Base-by-base conservation (phyloP, 2,113 vertebrate species). In the Paracanthobrama guichenoti region DNA sequence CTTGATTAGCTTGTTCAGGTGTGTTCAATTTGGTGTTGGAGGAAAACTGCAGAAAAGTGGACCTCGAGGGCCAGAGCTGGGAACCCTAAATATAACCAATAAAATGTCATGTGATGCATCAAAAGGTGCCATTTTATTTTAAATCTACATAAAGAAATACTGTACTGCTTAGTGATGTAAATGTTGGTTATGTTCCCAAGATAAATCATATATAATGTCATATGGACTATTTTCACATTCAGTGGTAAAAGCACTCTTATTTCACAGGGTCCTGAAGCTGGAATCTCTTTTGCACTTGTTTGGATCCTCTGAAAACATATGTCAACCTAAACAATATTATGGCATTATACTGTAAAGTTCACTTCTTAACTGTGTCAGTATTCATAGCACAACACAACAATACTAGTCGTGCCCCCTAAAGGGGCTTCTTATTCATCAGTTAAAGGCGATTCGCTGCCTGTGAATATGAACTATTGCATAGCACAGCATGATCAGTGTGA, bases 401-500 rank as follows among this genome's bases (percentile, higher is more conserved):
- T 26, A 44, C 35, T 4, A 79, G 55, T 46, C 35, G 12, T 46
- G 39, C 35, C 76, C 35, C 39, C 76, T 62, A 62, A 62, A 79
- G 53, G 11, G 5, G 76, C 57, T 57, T 57, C 28, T 74, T 83
- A 31, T 59, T 73, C 31, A 39, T 44, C 35, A 74, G 57, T 22
- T 75, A 35, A 74, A 74, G 26, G 59, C 5, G 24, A 78, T 50
- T 62, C 3, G 10, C 31, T 1, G 42, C 11, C 22, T 60, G n/a
- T 44, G 69, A 83, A 48, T 64, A 76, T 64, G 18, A 72, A 57
- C 42, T 73, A 28, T 22, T 60, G 76, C 76, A 79, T 16, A 28
- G 9, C 73, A 75, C 26, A 53, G 26, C 73, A 53, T 53, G 76
- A 79, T 79, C 76, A 59, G 57, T 62, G 4, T 79, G 55, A 57